Percentiles rank a stretch among this genome's conserved stretches.
Conservation (phyloP, 2,888 invertebrate species). For the Melinopterus prodromus region DNA sequence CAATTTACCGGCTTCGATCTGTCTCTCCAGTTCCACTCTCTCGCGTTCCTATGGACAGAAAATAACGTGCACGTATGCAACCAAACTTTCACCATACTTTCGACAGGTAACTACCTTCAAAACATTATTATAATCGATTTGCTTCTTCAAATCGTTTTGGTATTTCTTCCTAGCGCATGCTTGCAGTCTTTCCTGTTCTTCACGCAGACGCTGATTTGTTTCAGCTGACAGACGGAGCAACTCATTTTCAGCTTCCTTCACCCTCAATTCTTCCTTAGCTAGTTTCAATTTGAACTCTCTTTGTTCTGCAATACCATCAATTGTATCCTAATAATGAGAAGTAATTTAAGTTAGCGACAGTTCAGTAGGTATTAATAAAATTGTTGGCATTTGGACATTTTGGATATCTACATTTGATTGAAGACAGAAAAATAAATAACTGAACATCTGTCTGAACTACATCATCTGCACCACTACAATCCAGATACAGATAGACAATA, state of each 20-base stretch:
- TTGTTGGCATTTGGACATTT: background rate
- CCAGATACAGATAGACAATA: no score
- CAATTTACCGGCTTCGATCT: slow-evolving; percentile 50
- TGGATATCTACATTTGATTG: background rate
- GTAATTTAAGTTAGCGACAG: slow-evolving; percentile 11
- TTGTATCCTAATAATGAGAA: slow-evolving; percentile 49
- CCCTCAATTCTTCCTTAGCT: slow-evolving; percentile 49
- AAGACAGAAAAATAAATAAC: no score
- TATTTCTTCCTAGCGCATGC: slow-evolving; percentile 51
- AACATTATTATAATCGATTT: slow-evolving; percentile 56
- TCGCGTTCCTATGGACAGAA: slow-evolving; percentile 50
- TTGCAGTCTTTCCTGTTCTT: slow-evolving; percentile 52
- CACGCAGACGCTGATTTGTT: slow-evolving; percentile 53
- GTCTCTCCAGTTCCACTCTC: slow-evolving; percentile 52
- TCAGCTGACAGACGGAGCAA: slow-evolving; percentile 51
- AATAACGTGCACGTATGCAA: background rate
- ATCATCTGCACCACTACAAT: no score
- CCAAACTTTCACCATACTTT: background rate
- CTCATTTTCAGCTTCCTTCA: slow-evolving; percentile 56
- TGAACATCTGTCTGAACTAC: no score
- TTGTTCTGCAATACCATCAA: slow-evolving; percentile 55
- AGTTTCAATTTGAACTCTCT: slow-evolving; percentile 50
- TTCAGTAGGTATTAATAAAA: slow-evolving; percentile 14
- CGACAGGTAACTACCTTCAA: slow-evolving; percentile 50
- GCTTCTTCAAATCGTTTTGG: slow-evolving; percentile 55